Percentiles rank a stretch among this genome's conserved stretches.
These are phyloP conservation scores for Proales similis DNA, from an alignment of 1,140 invertebrate species.

Conservation along the genomic window DNA sequence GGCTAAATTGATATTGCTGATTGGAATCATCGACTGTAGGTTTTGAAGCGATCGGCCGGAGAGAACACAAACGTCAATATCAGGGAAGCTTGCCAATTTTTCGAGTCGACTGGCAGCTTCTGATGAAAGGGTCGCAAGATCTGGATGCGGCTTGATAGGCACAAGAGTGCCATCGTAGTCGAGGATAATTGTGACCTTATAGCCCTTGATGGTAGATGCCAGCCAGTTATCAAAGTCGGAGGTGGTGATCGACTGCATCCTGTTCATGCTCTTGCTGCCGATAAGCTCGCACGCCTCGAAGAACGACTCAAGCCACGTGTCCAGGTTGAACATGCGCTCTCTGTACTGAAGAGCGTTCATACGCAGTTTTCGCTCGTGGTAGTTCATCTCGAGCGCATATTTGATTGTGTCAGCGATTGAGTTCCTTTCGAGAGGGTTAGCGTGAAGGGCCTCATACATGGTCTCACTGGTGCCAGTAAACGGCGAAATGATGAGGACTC, in stretches of 20 bases:
- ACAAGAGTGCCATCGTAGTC: constrained; percentile 83
- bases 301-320: constrained; percentile 79
- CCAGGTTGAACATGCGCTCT: constrained; percentile 68
- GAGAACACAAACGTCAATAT: constrained; percentile 29
- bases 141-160: constrained; percentile 77
- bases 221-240: constrained; percentile 20
- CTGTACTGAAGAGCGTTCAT: constrained; percentile 75
- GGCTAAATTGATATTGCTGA: constrained; percentile 5
- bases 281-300: constrained; percentile 53
- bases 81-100: neutral
- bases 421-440: constrained; percentile 80
- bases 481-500: constrained; percentile 77
- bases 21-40: constrained; percentile 12
- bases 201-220: constrained; percentile 60
- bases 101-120: constrained; percentile 59
- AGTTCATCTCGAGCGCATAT: constrained; percentile 77
- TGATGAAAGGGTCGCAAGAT: constrained; percentile 70
- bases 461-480: constrained; percentile 69
- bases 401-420: constrained; percentile 76
- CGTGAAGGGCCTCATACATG: constrained; percentile 67
- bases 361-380: constrained; percentile 70
- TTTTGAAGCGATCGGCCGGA: constrained; percentile 13
- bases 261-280: constrained; percentile 39
- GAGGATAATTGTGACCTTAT: constrained; percentile 71
- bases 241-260: constrained; percentile 19